These are phyloP conservation scores for Rotaria macrura DNA, from an alignment of 2,888 invertebrate genomes.

Conservation along the genomic window DNA sequence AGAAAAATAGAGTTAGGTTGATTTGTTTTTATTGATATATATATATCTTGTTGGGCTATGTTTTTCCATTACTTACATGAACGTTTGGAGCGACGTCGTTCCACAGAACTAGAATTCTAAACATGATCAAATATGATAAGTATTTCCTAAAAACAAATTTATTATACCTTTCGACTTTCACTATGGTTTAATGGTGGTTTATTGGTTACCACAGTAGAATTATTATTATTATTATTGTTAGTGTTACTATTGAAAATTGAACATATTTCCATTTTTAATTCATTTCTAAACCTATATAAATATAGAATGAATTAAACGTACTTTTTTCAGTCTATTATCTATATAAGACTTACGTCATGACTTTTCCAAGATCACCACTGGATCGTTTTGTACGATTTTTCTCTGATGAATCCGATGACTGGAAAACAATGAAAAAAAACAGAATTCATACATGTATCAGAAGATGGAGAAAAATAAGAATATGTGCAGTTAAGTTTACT, in stretches of 20 bases:
- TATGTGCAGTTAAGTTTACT: not conserved
- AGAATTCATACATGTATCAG: no score
- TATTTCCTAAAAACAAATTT: not conserved
- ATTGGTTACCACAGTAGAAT: not conserved
- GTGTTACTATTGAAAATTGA: not conserved
- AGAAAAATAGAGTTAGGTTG: no score
- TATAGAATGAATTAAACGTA: not conserved
- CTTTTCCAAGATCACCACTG: not conserved
- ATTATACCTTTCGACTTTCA: not conserved
- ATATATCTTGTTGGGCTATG: no score
- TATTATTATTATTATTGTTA: not conserved
- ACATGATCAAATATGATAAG: not conserved
- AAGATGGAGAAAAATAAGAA: no score
- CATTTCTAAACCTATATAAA: not conserved
- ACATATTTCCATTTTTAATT: not conserved
- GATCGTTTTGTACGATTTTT: not conserved
- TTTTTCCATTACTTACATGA: not conserved
- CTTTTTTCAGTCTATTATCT: no score
- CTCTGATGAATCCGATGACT: not conserved
- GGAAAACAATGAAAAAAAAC: no score
- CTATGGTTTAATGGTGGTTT: not conserved
- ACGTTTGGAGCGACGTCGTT: slow-evolving; percentile 12
- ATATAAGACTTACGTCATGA: not conserved
- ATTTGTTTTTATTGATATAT: no score
- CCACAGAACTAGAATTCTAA: not conserved